Evolutionary conservation across 2,797 vertebrate genomes (phyloP).

Genomic region (Prunella strophiata): DNA sequence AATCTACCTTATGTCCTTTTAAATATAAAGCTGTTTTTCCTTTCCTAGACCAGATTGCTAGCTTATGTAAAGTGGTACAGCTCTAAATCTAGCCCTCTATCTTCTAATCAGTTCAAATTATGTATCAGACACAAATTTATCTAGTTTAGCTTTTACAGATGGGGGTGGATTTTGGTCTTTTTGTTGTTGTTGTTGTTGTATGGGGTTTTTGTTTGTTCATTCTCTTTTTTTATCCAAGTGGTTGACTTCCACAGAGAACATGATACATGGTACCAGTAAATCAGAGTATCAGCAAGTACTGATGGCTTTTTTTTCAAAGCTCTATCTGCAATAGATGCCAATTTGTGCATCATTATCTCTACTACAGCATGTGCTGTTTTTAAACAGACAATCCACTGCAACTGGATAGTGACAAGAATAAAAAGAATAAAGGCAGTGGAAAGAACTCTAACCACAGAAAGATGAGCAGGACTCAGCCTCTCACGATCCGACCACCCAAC

Average conservation of each 20-base stretch:
- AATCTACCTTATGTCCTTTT: constrained; percentile 37
- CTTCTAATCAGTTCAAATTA: not conserved
- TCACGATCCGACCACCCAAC: not conserved
- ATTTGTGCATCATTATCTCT: not conserved
- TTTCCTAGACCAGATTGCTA: constrained; percentile 5
- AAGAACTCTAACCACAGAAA: not conserved
- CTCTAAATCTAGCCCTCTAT: not conserved
- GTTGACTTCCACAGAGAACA: not conserved
- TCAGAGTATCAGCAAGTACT: not conserved
- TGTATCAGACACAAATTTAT: not conserved
- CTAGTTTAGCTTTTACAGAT: not conserved
- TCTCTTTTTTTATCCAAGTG: not conserved
- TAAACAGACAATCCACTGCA: not conserved
- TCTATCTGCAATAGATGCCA: not conserved
- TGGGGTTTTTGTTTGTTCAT: not conserved
- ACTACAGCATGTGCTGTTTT: not conserved
- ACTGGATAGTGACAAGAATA: not conserved
- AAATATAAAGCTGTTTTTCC: constrained; percentile 41
- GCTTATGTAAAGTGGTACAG: not conserved
- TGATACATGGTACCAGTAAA: not conserved
- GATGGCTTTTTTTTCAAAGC: not conserved
- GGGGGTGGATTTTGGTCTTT: not conserved
- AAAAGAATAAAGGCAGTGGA: not conserved
- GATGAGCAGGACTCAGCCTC: not conserved
- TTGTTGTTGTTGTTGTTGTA: not conserved